Evolutionary conservation across 2,797 vertebrate genomes (phyloP), one percentile per base, ranked within the genome.

Genomic region (Eospalax fontanierii): DNA sequence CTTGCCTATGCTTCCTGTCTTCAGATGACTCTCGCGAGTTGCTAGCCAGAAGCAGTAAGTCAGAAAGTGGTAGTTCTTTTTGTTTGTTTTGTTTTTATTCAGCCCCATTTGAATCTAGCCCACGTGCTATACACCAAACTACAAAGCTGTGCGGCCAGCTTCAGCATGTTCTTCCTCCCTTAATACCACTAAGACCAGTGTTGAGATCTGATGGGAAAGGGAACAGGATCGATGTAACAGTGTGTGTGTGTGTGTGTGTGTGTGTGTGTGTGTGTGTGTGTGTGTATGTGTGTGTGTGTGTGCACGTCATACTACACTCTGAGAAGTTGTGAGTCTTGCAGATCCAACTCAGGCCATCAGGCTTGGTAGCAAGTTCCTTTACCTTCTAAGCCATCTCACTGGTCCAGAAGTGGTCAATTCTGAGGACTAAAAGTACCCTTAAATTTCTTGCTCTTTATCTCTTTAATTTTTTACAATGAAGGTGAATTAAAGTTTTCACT

Each of bases 401-500:
- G 33, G 19, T 18, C 30, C 81, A 66, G 28, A 88, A 54, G 24
- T 61, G 33, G 12, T 66, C 38, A 80, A 68, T 80, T 66, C 43
- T 87, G 63, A 30, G 30, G n/a, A 83, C n/a, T 54, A 10, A 75
- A 76, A 70, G 24, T 12, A 68, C 50, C 50, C 63, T 66, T 84
- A 73, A 46, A 57, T 22, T 33, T 79, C 71, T 83, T 74, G 33
- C n/a, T 94, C 61, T 71, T 0, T 84, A 43, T 50, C 22, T 78
- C 28, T 66, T 33, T 89, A 11, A 79, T 84, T 90, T 76, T 61
- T 66, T 73, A 70, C 80, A 68, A 78, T n/a, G 21, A 87, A 10
- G n/a, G 66, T 66, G 75, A 92, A 83, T 87, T 93, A 54, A 84
- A 90, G n/a, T 78, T 95, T 94, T 68, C 76, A 24, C 83, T 70